phyloP scores from a whole-genome alignment of 2,888 invertebrate species.

The Drosophila rubida region DNA sequence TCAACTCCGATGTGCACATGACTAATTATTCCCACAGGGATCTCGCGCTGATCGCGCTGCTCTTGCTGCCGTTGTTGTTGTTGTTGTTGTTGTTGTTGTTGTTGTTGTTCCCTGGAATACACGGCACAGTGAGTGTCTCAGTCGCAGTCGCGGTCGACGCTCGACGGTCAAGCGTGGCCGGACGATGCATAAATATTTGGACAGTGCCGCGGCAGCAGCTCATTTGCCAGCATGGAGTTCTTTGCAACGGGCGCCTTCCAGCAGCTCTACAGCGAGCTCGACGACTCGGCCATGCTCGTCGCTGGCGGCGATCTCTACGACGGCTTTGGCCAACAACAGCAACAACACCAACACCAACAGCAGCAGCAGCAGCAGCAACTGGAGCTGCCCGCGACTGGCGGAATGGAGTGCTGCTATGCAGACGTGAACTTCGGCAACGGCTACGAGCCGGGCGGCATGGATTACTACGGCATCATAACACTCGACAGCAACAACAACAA shows the following conservation, averaged over 20 bases:
- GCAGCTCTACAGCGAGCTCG: constrained; percentile 83
- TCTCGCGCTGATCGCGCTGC: constrained; percentile 8
- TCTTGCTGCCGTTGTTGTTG: constrained; percentile 1
- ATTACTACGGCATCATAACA: constrained; percentile 71
- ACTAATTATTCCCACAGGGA: constrained; percentile 71
- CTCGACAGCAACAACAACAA: constrained; percentile 48
- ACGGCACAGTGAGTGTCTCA: not conserved
- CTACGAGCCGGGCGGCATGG: constrained; percentile 43
- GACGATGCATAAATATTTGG: constrained; percentile 70
- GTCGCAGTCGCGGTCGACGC: constrained; percentile 15
- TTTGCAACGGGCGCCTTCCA: constrained; percentile 85
- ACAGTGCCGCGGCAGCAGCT: constrained; percentile 38
- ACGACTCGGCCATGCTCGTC: constrained; percentile 52
- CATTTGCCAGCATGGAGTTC: constrained; percentile 82
- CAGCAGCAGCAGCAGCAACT: constrained; percentile 2
- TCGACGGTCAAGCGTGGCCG: constrained; percentile 38
- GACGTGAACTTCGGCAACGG: constrained; percentile 48
- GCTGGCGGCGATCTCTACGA: constrained; percentile 15
- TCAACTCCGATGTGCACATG: constrained; percentile 35
- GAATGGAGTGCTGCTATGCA: constrained; percentile 53
- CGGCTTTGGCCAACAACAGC: constrained; percentile 8
- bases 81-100: constrained; percentile 10
- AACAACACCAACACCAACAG: not conserved
- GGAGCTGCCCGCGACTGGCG: not conserved
- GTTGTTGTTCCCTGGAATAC: constrained; percentile 17